Percentiles rank a stretch among this genome's conserved stretches.
phyloP scores from a whole-genome alignment of 1,140 invertebrate genomes.

The Cyphomyrmex costatus region DNA sequence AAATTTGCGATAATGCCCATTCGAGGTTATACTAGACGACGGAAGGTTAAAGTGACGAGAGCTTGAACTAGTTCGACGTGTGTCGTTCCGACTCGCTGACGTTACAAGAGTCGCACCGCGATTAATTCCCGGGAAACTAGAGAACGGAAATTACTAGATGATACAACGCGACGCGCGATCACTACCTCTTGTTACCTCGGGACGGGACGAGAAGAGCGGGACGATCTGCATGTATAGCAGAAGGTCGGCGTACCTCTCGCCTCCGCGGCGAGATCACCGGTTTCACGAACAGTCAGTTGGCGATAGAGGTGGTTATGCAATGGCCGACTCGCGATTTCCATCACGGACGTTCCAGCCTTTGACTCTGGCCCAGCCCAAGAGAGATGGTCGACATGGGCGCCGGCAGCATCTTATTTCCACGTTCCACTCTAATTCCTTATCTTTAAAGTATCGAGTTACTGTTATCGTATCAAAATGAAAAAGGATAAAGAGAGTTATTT shows the following conservation, averaged over 20 bases:
- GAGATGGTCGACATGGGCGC: slow-evolving; percentile 33
- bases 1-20: slow-evolving; percentile 17
- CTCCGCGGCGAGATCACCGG: slow-evolving; percentile 62
- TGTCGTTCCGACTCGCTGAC: slow-evolving; percentile 2
- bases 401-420: slow-evolving; percentile 17
- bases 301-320: slow-evolving; percentile 68
- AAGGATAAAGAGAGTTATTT: not conserved
- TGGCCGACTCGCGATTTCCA: slow-evolving; percentile 56
- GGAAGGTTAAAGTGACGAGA: not conserved
- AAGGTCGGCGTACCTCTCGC: slow-evolving; percentile 75
- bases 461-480: not conserved
- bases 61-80: slow-evolving; percentile 15
- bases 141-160: slow-evolving; percentile 35
- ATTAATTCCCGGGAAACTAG: slow-evolving; percentile 19
- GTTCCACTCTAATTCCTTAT: not conserved
- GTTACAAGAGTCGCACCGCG: not conserved
- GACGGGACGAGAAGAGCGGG: slow-evolving; percentile 15
- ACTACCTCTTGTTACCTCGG: not conserved
- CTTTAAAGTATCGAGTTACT: slow-evolving; percentile 14
- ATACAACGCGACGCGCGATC: slow-evolving; percentile 9
- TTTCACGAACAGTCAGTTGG: slow-evolving; percentile 56
- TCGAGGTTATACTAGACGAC: not conserved
- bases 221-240: slow-evolving; percentile 20
- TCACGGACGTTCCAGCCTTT: slow-evolving; percentile 54
- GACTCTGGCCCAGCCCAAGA: slow-evolving; percentile 44